Conservation (phyloP, 2,888 invertebrate species). For the Lepidochrysops patricia region DNA sequence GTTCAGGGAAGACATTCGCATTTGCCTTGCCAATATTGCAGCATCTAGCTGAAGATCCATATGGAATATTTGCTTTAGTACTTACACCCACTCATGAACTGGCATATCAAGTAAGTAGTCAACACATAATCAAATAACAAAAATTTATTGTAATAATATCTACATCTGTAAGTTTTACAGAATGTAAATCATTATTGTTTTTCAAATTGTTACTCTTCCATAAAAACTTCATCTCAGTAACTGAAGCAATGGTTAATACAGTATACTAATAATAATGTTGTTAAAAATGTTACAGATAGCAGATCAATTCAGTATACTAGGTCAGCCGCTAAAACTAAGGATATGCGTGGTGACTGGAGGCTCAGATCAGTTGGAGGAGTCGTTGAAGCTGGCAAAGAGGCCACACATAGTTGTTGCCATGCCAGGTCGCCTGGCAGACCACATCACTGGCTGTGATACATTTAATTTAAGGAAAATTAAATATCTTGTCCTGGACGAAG, state of each 20-base stretch:
- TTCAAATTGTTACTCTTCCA: too few relatives aligned
- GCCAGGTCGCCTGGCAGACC: slow-evolving; percentile 95
- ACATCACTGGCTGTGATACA: slow-evolving; percentile 89
- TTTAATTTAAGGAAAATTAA: slow-evolving; percentile 85
- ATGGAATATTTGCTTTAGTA: slow-evolving; percentile 95
- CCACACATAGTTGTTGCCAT: slow-evolving; percentile 98
- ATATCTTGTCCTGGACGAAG: slow-evolving; percentile 96
- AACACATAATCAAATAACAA: too few relatives aligned
- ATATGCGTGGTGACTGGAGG: slow-evolving; percentile 95
- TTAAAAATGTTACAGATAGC: slow-evolving; percentile 88
- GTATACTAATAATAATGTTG: too few relatives aligned
- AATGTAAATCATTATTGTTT: too few relatives aligned
- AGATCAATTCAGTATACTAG: slow-evolving; percentile 95
- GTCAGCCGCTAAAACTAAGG: slow-evolving; percentile 88
- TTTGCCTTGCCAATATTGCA: slow-evolving; percentile 97
- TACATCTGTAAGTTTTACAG: slow-evolving; percentile 29
- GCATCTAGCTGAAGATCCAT: slow-evolving; percentile 93
- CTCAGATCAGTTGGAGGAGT: slow-evolving; percentile 92
- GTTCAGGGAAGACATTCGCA: slow-evolving; percentile 98
- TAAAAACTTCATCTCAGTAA: too few relatives aligned
- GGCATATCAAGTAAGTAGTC: slow-evolving; percentile 82
- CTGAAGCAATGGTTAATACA: neutral
- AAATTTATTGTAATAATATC: too few relatives aligned
- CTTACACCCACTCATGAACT: slow-evolving; percentile 96
- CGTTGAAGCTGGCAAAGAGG: slow-evolving; percentile 83